A percentile compares a stretch with the other conserved stretches of the same genome.
phyloP scores from a whole-genome alignment of 2,888 invertebrate genomes.

The Meloe dianella region DNA sequence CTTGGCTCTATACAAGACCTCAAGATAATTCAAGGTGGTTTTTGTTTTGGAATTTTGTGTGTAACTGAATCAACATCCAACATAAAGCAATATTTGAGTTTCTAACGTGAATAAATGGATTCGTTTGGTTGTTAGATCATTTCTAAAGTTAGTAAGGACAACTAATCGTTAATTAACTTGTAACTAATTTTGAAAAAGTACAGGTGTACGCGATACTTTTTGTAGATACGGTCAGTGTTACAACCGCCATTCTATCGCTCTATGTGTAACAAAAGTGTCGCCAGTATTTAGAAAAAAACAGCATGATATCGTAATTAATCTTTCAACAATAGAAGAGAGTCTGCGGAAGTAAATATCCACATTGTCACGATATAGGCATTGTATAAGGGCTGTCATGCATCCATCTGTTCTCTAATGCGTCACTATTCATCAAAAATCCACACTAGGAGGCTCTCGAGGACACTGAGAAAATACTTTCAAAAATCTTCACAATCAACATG shows the following conservation, averaged over 20 bases:
- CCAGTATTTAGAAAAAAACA: conserved; percentile 1
- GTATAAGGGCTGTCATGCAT: conserved; percentile 32
- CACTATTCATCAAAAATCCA: conserved; percentile 33
- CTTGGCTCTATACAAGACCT: too few relatives aligned
- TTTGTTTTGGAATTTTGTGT: too few relatives aligned
- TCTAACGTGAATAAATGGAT: too few relatives aligned
- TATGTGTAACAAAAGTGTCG: neutral
- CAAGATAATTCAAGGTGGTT: neutral
- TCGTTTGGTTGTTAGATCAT: too few relatives aligned
- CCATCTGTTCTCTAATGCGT: conserved; percentile 30
- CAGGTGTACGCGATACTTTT: neutral
- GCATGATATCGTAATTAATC: conserved; percentile 30
- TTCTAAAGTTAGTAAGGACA: too few relatives aligned
- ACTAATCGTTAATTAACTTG: neutral
- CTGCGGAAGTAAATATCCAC: conserved; percentile 28
- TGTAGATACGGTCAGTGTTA: neutral
- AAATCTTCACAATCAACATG: conserved; percentile 26
- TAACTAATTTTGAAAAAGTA: neutral
- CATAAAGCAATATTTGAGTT: too few relatives aligned
- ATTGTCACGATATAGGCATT: conserved; percentile 27
- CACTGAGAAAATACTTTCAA: conserved; percentile 23
- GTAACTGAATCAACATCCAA: too few relatives aligned
- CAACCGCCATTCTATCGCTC: neutral
- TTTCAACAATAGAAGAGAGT: conserved; percentile 24
- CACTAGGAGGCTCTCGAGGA: conserved; percentile 22